A percentile compares a stretch with the other conserved stretches of the same genome.
Evolutionary conservation across 2,888 invertebrate species (phyloP).

Genomic region (Sinodicranocentrus sp.): DNA sequence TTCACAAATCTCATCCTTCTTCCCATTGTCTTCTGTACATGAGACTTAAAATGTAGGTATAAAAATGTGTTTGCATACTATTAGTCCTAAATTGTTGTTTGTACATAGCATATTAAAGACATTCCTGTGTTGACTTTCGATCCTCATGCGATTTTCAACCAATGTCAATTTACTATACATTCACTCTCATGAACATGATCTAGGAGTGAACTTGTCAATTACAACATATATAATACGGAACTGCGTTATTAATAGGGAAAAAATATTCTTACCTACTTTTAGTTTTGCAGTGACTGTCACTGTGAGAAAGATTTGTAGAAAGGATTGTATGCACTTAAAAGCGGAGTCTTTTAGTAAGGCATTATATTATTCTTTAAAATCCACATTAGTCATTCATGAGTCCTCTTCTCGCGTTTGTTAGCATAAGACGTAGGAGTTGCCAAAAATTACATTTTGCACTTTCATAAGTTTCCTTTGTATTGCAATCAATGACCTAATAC

Average conservation of each 20-base stretch:
- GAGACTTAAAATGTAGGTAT: not conserved
- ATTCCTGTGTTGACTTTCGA: not conserved
- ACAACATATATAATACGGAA: constrained; percentile 42
- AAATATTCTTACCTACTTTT: constrained; percentile 32
- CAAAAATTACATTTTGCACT: constrained; percentile 42
- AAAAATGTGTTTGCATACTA: constrained; percentile 1
- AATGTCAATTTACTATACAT: constrained; percentile 59
- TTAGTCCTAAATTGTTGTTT: no score
- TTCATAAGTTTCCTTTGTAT: not conserved
- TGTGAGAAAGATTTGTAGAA: not conserved
- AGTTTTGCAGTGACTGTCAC: constrained; percentile 11
- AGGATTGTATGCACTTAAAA: no score
- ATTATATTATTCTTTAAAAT: not conserved
- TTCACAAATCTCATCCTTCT: not conserved
- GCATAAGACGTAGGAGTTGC: constrained; percentile 56
- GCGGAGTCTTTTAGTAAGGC: not conserved
- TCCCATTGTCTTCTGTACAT: not conserved
- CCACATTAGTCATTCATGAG: not conserved
- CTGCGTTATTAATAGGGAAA: constrained; percentile 55
- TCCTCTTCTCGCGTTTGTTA: not conserved
- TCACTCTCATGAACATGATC: constrained; percentile 5
- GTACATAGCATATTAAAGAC: not conserved
- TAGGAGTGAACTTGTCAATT: constrained; percentile 42
- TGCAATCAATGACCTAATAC: constrained; percentile 28
- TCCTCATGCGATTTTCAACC: not conserved